phyloP scores from a whole-genome alignment of 1,140 invertebrate genomes.

The Neodiprion lecontei region DNA sequence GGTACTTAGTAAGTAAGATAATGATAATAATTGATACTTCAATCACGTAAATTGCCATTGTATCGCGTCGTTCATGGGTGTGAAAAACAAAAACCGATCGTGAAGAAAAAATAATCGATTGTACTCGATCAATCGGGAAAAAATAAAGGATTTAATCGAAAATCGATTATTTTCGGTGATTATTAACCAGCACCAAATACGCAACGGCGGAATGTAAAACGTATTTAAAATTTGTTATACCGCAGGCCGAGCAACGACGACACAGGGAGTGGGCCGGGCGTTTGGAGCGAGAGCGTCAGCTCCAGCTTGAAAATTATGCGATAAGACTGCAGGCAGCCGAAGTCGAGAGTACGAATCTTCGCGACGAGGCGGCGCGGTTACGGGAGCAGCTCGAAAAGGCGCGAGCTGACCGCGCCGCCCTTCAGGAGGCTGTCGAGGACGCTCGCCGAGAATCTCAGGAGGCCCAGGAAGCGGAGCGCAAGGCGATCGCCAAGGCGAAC shows the following conservation, averaged over 20 bases:
- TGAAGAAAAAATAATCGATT: no score
- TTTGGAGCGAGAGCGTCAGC: constrained; percentile 84
- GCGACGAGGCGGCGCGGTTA: constrained; percentile 74
- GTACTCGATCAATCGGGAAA: no score
- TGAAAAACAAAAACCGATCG: no score
- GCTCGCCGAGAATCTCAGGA: constrained; percentile 55
- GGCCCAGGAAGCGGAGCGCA: constrained; percentile 55
- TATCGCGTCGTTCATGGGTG: no score
- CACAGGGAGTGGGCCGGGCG: constrained; percentile 81
- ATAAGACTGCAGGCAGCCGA: constrained; percentile 83
- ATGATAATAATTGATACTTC: no score
- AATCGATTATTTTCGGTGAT: no score
- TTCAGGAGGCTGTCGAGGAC: constrained; percentile 65
- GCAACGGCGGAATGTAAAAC: no score
- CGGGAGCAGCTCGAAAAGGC: constrained; percentile 66
- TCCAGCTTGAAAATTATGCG: constrained; percentile 85
- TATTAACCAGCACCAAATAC: no score
- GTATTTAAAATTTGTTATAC: constrained; percentile 6
- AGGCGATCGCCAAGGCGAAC: constrained; percentile 57
- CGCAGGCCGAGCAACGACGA: constrained; percentile 80
- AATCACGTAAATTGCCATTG: no score
- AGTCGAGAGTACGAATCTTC: constrained; percentile 76
- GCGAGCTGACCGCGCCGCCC: constrained; percentile 65
- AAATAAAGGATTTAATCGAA: no score
- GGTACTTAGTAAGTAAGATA: no score